These are phyloP conservation scores for Cyanocitta stelleri DNA, from an alignment of 2,113 vertebrate genomes.

Conservation along the genomic window DNA sequence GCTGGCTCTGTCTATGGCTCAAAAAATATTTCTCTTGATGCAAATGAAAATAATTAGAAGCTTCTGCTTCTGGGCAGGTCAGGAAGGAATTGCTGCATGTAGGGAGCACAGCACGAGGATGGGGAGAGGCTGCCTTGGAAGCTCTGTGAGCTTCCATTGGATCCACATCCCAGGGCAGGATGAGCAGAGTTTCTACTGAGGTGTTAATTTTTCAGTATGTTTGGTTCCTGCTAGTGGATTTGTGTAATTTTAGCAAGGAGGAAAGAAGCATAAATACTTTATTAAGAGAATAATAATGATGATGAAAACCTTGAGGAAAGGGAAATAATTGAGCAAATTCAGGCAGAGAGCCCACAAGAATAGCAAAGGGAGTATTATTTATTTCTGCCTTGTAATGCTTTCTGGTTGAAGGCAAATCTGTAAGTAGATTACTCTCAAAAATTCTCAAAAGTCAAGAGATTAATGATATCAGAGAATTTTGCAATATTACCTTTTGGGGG, in stretches of 20 bases:
- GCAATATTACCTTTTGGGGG: neutral
- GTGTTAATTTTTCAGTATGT: neutral
- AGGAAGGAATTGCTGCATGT: neutral
- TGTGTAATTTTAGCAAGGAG: neutral
- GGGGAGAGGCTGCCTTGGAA: neutral
- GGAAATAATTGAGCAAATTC: neutral
- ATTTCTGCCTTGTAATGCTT: conserved; percentile 13
- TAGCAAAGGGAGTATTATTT: neutral
- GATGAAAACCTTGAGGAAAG: neutral
- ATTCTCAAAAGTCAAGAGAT: neutral
- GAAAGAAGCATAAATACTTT: neutral
- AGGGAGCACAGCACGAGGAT: neutral
- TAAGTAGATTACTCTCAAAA: conserved; percentile 12
- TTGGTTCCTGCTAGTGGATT: neutral
- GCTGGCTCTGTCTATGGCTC: neutral
- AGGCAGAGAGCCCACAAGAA: neutral
- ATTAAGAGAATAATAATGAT: neutral
- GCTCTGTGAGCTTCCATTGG: neutral
- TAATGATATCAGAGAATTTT: neutral
- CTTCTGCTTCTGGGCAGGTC: conserved; percentile 43
- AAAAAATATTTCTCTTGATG: conserved; percentile 28
- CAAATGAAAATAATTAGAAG: conserved; percentile 45
- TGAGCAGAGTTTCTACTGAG: neutral
- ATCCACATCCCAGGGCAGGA: neutral
- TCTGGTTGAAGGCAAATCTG: conserved; percentile 4